These are phyloP conservation scores for Sternarchorhynchus goeldii DNA, from an alignment of 2,797 vertebrate species.

Conservation along the genomic window DNA sequence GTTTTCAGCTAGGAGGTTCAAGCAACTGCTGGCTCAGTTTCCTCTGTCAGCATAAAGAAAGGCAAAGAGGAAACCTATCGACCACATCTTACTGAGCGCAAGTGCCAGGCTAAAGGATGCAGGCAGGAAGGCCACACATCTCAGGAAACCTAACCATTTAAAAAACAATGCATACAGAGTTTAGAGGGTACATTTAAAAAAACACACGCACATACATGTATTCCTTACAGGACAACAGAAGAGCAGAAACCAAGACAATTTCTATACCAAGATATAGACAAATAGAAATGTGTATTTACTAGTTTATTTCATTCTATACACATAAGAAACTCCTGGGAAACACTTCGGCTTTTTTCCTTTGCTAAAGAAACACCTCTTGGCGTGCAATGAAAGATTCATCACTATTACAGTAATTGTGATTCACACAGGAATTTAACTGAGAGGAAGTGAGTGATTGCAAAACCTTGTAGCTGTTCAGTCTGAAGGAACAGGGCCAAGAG, in stretches of 20 bases:
- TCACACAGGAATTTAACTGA: neutral
- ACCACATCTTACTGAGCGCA: neutral
- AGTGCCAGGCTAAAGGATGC: constrained; percentile 15
- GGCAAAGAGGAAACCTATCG: constrained; percentile 3
- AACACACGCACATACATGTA: neutral
- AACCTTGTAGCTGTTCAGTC: constrained; percentile 6
- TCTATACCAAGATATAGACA: neutral
- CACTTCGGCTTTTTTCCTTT: neutral
- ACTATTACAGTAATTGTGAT: neutral
- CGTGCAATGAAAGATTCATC: too few species aligned
- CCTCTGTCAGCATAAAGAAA: too few species aligned
- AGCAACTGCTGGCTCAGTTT: neutral
- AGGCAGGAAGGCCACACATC: constrained; percentile 13
- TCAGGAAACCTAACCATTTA: constrained; percentile 4
- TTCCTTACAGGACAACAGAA: neutral
- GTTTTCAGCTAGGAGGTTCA: neutral
- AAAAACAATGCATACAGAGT: neutral
- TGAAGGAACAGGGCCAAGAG: constrained; percentile 6
- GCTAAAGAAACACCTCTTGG: too few species aligned
- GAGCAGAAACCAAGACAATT: neutral
- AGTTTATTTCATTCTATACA: neutral
- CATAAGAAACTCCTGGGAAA: neutral
- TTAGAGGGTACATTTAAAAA: neutral
- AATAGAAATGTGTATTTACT: neutral
- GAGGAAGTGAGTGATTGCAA: neutral